phyloP scores from a whole-genome alignment of 2,888 invertebrate genomes.

The Acronicta psi region DNA sequence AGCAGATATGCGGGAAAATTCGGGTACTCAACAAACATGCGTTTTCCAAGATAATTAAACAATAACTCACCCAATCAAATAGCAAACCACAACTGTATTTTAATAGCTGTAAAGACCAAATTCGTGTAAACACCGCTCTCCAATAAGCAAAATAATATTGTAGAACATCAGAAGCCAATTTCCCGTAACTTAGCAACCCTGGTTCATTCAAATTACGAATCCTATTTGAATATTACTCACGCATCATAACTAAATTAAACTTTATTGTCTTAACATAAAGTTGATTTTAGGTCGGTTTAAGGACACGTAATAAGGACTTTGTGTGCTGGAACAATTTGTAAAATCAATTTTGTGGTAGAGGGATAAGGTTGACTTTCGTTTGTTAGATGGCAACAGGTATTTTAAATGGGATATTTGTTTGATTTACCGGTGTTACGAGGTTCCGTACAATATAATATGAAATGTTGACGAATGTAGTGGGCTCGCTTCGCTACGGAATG shows the following conservation, averaged over 20 bases:
- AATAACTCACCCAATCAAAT: conserved; percentile 3
- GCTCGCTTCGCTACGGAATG: conserved; percentile 22
- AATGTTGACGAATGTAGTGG: conserved; percentile 38
- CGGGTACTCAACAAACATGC: conserved; percentile 31
- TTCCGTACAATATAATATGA: conserved; percentile 28
- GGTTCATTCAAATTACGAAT: conserved; percentile 46
- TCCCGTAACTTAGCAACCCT: conserved; percentile 73
- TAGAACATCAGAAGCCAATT: conserved; percentile 58
- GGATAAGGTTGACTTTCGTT: conserved; percentile 24
- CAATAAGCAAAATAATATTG: conserved; percentile 34
- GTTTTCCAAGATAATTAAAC: conserved; percentile 30
- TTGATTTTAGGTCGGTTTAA: conserved; percentile 27
- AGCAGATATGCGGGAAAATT: conserved; percentile 38
- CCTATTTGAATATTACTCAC: conserved; percentile 39
- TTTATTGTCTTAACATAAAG: conserved; percentile 37
- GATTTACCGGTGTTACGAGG: conserved; percentile 12
- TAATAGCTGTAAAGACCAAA: conserved; percentile 8
- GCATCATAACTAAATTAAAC: conserved; percentile 37
- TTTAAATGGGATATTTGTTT: conserved; percentile 39
- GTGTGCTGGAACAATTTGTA: neutral
- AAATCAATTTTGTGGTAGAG: neutral
- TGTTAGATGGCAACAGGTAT: conserved; percentile 35
- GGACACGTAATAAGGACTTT: conserved; percentile 13
- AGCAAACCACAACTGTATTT: conserved; percentile 4
- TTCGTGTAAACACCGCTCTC: conserved; percentile 5